Percentiles rank a stretch among this genome's conserved stretches.
These are phyloP conservation scores for Ephestia elutella DNA, from an alignment of 1,140 invertebrate genomes.

Conservation along the genomic window DNA sequence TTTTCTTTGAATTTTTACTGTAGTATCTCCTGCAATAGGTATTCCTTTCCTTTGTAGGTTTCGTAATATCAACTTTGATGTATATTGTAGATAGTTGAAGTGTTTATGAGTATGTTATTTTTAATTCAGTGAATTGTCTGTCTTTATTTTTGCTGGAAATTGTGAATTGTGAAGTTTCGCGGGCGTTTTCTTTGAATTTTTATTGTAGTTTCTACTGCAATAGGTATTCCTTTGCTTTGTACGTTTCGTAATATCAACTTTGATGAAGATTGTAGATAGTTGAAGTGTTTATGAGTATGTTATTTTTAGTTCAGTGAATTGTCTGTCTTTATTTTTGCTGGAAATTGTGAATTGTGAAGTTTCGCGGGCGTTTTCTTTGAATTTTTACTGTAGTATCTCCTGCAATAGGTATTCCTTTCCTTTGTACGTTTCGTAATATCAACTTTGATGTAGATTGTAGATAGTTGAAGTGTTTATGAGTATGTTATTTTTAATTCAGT, in stretches of 20 bases:
- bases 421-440: too few species aligned
- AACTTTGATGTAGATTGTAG: too few species aligned
- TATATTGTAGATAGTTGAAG: too few species aligned
- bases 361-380: not conserved
- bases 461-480: too few species aligned
- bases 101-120: too few species aligned
- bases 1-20: not conserved
- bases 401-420: too few species aligned
- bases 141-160: not conserved
- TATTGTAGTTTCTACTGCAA: not conserved
- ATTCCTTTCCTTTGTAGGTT: not conserved
- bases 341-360: not conserved
- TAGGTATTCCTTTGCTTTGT: too few species aligned
- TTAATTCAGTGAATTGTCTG: not conserved
- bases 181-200: not conserved
- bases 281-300: too few species aligned
- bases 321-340: not conserved
- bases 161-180: not conserved
- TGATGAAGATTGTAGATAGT: too few species aligned
- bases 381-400: not conserved
- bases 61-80: too few species aligned
- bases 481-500: constrained; percentile 2
- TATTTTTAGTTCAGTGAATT: constrained; percentile 1
- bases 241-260: too few species aligned
- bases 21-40: not conserved